Evolutionary conservation across 2,888 invertebrate species (phyloP), one percentile per base, ranked within the genome.

Genomic region (Eupithecia dodoneata): DNA sequence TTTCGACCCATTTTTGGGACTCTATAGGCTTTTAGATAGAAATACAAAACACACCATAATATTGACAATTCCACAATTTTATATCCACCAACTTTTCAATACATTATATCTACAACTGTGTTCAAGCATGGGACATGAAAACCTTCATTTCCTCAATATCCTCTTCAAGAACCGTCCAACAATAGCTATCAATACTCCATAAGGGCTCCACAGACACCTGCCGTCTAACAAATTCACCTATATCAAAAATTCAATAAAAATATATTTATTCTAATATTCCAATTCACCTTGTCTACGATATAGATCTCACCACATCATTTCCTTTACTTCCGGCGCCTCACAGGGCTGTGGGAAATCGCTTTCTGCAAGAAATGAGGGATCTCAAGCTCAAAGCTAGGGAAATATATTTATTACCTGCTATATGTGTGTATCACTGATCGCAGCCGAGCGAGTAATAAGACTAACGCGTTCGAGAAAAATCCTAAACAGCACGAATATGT

Each of bases 291-390:
- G 41, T 66, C 41, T 15, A 66, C 41, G 42, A 42, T 42, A 66
- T 66, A 66, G 66, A 66, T 63, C 63, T 63, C 63, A 42, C 66
- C 66, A 15, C 66, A 66, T 66, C 41, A 66, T 66, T 66, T 66
- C 66, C 66, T 65, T 66, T 15, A 66, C 66, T 42, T 66, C 66
- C 66, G 42, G 41, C 41, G 42, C 15, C 18, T 42, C 66, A 13
- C 42, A 66, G 7, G 66, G 3, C 13, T 12, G 41, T 66, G 15
- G 42, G 66, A 66, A 42, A 66, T 66, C 13, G 66, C 2, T 13
- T 66, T 42, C 42, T 15, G 66, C 42, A 30, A 63, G 63, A 4
- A 63, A 12, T 63, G 63, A 63, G 12, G 63, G 15, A 42, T 66
- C 15, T 66, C 6, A 13, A 66, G 66, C 42, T 42, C 66, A 42